phyloP scores from a whole-genome alignment of 23 tunicate species.

The Aplidium turbinatum region DNA sequence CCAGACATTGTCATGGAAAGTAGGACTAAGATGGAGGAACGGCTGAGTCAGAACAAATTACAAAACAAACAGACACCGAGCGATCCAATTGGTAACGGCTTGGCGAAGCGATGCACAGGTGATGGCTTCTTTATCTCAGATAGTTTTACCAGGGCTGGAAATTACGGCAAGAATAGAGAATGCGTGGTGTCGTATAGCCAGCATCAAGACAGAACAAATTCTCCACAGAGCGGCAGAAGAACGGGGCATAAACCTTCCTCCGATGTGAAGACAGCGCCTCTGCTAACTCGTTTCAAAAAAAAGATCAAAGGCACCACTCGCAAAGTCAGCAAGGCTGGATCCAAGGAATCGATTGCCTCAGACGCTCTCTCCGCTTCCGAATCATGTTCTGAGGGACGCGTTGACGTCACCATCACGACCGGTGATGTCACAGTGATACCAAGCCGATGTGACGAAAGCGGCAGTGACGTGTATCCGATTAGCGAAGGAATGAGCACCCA shows the following conservation, averaged over 20 bases:
- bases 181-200: background rate
- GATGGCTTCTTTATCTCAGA: background rate
- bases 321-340: background rate
- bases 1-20: too few relatives aligned
- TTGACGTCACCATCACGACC: background rate
- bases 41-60: too few relatives aligned
- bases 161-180: slow-evolving; percentile 14
- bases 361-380: background rate
- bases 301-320: slow-evolving; percentile 37
- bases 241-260: background rate
- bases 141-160: background rate
- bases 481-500: background rate
- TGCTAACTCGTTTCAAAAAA: slow-evolving; percentile 18
- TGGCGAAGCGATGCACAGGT: background rate
- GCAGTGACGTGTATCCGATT: background rate
- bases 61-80: too few relatives aligned
- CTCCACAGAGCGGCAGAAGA: background rate
- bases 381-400: background rate
- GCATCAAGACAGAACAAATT: background rate
- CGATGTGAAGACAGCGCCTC: background rate
- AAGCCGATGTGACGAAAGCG: background rate
- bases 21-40: too few relatives aligned
- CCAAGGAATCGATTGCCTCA: slow-evolving; percentile 12
- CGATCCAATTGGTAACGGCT: too few relatives aligned
- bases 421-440: background rate